Conservation (phyloP, 2,113 vertebrate genomes). For the Atherinomorus stipes region DNA sequence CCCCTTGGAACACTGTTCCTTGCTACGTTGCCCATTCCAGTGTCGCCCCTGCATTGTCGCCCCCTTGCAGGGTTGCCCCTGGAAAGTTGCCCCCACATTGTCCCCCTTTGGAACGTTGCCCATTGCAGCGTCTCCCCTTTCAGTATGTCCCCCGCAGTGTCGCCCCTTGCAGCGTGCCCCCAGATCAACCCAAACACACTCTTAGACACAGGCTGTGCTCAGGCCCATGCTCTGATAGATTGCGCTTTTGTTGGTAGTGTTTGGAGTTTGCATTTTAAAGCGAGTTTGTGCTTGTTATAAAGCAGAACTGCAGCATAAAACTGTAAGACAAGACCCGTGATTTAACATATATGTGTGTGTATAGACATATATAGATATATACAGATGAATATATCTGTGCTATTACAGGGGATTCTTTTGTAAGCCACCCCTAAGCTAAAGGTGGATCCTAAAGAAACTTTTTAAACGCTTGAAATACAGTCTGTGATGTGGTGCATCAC, state of each 20-base stretch:
- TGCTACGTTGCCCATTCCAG: no score
- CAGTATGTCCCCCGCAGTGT: no score
- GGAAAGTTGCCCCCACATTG: no score
- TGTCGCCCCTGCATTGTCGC: no score
- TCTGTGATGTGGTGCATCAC: conserved; percentile 31
- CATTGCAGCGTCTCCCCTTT: no score
- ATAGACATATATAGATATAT: conserved; percentile 37
- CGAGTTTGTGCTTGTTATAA: conserved; percentile 50
- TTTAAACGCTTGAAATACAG: conserved; percentile 57
- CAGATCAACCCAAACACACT: conserved; percentile 5
- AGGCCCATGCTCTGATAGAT: conserved; percentile 53
- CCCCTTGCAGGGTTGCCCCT: no score
- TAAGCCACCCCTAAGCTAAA: conserved; percentile 58
- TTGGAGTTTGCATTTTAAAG: conserved; percentile 54
- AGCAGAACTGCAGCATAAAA: conserved; percentile 42
- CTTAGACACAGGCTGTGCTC: conserved; percentile 52
- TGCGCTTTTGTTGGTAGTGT: conserved; percentile 52
- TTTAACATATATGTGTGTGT: conserved; percentile 45
- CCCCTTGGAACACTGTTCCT: no score
- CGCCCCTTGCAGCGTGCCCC: conserved; percentile 16
- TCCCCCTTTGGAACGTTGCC: no score
- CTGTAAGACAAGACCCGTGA: conserved; percentile 64
- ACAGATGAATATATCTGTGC: conserved; percentile 52
- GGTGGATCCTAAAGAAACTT: conserved; percentile 63
- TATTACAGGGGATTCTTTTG: conserved; percentile 64